Base-by-base conservation (phyloP, 2,113 vertebrate species). In the Aspiorhynchus laticeps region DNA sequence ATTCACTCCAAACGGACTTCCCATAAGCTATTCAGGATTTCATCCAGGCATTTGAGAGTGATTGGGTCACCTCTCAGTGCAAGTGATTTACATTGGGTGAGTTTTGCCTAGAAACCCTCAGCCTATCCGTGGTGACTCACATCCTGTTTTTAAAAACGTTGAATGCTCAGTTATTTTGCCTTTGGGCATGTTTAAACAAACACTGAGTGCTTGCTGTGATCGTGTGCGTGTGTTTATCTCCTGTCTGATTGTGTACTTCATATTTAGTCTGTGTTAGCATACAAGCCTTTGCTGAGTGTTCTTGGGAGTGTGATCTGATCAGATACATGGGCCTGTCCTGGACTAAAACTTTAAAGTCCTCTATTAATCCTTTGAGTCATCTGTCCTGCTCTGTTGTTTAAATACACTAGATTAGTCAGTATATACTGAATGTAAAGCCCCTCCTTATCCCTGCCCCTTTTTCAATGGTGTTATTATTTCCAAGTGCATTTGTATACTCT, bases 391-490 rank as follows among this genome's bases (percentile, higher is more conserved):
- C 41, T 24, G 10, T 48, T 43, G 5, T 71, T 67, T 83, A 51
- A 83, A 51, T 33, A 51, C 81, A n/a, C 19, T 51, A 71, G 41
- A 83, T 83, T 53, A 33, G 43, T 83, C 81, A 33, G 63, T 51
- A 69, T 61, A 17, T n/a, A 65, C 14, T 43, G 24, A 9, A 17
- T 67, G 36, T 31, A 71, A 36, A 83, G 33, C n/a, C 76, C 26
- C 28, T 33, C 26, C 76, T 78, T n/a, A 15, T 31, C 17, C 17
- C 28, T 28, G 5, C 7, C 80, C 63, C 26, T 2, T 69, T 83
- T 83, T 69, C 81, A 36, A 36, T 24, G 43, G 21, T 83, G 63
- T 83, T 83, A 71, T 83, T 83, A 28, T 83, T 83, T 69, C 19
- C 43, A 36, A 51, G 41, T 31, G 63, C 26, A 71, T 67, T 36